Base-by-base conservation (phyloP, 2,797 vertebrate species). In the Poeciliopsis infans region DNA sequence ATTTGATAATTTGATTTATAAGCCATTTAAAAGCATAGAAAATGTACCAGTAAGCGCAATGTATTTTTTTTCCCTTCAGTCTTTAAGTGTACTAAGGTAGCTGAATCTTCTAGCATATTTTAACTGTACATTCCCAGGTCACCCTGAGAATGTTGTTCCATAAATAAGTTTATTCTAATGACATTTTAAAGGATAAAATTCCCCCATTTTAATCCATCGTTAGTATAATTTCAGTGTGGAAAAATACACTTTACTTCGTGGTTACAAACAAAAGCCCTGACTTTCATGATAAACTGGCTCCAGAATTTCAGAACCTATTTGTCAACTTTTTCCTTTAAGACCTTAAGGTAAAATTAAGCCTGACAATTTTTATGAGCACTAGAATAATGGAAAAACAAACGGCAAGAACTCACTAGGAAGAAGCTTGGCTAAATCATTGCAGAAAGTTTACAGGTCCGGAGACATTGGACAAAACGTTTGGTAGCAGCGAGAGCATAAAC, bases 351-450 rank as follows among this genome's bases (percentile, higher is more conserved):
- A 10, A 47, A 25, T 80, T 71, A 79, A 41, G 59, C 59, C 18
- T 46, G 36, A 45, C 31, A 84, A 68, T 69, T 78, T 68, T 4
- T 76, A 69, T 75, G 45, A 46, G 74, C 71, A 47, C 36, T 53
- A 73, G 84, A 75, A 86, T 77, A 55, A 88, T 86, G 55, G 45
- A 49, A 80, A 86, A 89, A 79, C 81, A 80, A 79, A 81, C 78
- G 76, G 59, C 57, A 51, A 43, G 36, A 77, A 64, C 64, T 83
- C 78, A 78, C 77, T 33, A 72, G 46, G 36, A 59, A 23, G 47
- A 55, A 66, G 66, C 23, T 57, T 23, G 15, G 66, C 36, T 43
- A 86, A 33, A 51, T 75, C n/a, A 55, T 39, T 31, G 72, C 75
- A 68, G 76, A 31, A 72, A 31, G 55, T 83, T 61, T 82, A 12